Conservation (phyloP, 2,797 vertebrate genomes). For the Euthynnus affinis region DNA sequence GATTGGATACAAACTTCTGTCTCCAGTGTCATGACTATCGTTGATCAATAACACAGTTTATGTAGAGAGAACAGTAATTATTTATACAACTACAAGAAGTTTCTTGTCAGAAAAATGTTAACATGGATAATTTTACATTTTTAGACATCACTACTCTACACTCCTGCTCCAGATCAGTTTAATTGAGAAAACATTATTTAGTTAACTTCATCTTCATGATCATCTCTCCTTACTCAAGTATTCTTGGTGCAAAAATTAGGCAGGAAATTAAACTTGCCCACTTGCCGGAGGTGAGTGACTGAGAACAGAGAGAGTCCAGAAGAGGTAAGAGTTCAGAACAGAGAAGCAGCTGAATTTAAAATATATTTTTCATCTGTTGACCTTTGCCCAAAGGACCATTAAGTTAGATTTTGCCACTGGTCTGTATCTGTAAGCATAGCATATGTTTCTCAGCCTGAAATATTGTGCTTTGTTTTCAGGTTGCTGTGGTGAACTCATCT, state of each 20-base stretch:
- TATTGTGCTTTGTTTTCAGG: not conserved
- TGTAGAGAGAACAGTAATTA: too few relatives aligned
- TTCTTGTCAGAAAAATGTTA: not conserved
- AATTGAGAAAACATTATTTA: slow-evolving; percentile 11
- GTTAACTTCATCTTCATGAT: slow-evolving; percentile 21
- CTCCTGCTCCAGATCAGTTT: not conserved
- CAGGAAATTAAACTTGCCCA: slow-evolving; percentile 25
- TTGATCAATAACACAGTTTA: not conserved
- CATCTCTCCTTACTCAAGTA: slow-evolving; percentile 1
- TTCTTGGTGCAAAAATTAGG: slow-evolving; percentile 11
- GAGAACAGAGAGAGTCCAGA: slow-evolving; percentile 8
- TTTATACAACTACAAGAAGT: too few relatives aligned
- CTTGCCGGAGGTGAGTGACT: slow-evolving; percentile 13
- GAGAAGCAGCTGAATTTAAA: slow-evolving; percentile 6
- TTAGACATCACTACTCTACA: too few relatives aligned
- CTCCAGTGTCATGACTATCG: not conserved
- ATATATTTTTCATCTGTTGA: not conserved
- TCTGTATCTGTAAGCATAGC: not conserved
- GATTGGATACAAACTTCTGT: not conserved
- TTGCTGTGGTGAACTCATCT: not conserved
- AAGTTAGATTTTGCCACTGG: not conserved
- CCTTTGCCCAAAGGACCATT: not conserved
- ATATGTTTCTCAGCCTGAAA: too few relatives aligned
- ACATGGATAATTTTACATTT: not conserved
- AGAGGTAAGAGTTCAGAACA: not conserved